These are phyloP conservation scores for Armadillidium nasatum DNA, from an alignment of 1,140 invertebrate genomes.

Conservation along the genomic window DNA sequence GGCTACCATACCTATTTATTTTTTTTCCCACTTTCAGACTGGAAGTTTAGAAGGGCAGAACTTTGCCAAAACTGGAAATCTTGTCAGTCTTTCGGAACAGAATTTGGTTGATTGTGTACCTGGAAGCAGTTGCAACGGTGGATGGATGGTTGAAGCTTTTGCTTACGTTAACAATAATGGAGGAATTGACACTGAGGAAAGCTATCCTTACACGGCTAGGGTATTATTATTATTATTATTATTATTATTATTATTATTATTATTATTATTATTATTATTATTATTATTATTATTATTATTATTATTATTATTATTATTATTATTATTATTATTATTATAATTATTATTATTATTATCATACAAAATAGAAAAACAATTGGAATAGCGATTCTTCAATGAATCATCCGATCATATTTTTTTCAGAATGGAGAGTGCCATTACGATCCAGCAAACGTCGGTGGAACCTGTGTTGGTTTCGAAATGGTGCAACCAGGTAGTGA, in stretches of 20 bases:
- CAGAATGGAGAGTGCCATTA: conserved; percentile 62
- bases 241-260: too few relatives aligned
- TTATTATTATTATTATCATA: too few relatives aligned
- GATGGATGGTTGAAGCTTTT: conserved; percentile 89
- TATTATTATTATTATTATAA: too few relatives aligned
- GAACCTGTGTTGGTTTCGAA: conserved; percentile 74
- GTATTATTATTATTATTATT: conserved; percentile 4
- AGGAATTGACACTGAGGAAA: conserved; percentile 84
- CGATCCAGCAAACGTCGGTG: conserved; percentile 65
- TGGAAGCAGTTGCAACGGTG: conserved; percentile 88
- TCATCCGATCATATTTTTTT: not conserved
- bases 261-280: too few relatives aligned
- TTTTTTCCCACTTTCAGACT: conserved; percentile 61
- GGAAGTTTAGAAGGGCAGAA: conserved; percentile 94
- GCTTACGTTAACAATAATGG: conserved; percentile 84
- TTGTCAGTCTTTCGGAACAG: conserved; percentile 93
- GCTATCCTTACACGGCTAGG: conserved; percentile 49
- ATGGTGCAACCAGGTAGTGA: conserved; percentile 70
- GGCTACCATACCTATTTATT: not conserved
- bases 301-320: too few relatives aligned
- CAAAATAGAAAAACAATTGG: too few relatives aligned
- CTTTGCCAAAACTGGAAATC: conserved; percentile 72
- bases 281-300: too few relatives aligned
- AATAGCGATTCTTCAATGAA: too few relatives aligned
- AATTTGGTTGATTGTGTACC: conserved; percentile 92